Evolutionary conservation across 2,797 vertebrate genomes (phyloP), one percentile per base, ranked within the genome.

Genomic region (Pseudotriccus pelzelni): DNA sequence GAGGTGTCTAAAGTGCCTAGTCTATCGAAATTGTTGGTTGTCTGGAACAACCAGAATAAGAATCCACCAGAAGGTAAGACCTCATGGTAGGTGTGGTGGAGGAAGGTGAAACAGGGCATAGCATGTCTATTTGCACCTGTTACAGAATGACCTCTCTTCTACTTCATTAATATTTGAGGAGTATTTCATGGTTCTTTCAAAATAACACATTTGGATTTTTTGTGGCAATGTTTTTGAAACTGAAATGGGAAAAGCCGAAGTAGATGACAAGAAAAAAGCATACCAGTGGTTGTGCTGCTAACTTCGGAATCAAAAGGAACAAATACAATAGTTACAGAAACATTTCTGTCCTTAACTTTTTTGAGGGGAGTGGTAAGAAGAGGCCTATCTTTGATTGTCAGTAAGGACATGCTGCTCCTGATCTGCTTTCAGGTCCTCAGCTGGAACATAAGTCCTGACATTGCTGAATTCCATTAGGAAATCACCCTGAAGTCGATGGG

Each of bases 31-130:
- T 97, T 99, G 78, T 91, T 99, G 62, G 99, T 99, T 32, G 99
- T 99, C 80, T 99, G 99, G 99, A 99, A 99, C 96, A 99, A 99
- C 96, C 99, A 99, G 98, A 99, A 99, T 94, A 99, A 99, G 96
- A 99, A 98, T 93, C 99, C 99, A 19, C 99, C 99, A 23, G 99
- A 99, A 98, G 99, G 99, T 99, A 97, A 98, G 96, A 52, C 21
- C 5, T 22, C 4, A 2, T 41, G 76, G n/a, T 16, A 6, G 8
- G 6, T 59, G 36, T 47, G 14, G 15, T 52, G 18, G 12, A 73
- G 10, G 12, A 66, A 46, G 36, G 36, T 41, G 23, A 41, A 73
- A 63, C 14, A 24, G 25, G 11, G 28, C 12, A 23, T 37, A n/a
- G 12, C 14, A 3, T 68, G 9, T 50, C 46, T 90, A 0, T 10